Conservation (phyloP, 2,113 vertebrate species). For the Ameiurus melas region DNA sequence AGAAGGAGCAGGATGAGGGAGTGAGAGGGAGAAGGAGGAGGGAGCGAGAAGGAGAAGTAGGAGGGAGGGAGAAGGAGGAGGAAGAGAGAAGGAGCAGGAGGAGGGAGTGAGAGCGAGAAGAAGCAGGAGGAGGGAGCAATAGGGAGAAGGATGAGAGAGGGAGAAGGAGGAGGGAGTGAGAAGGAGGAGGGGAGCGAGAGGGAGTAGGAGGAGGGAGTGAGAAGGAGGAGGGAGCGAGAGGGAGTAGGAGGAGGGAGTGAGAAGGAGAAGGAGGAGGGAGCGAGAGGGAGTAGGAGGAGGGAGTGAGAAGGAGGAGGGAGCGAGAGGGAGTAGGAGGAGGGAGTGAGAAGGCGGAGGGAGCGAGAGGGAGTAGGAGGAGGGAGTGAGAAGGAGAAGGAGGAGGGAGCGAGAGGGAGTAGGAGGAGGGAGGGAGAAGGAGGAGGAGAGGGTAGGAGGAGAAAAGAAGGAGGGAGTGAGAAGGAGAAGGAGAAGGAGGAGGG, state of each 20-base stretch:
- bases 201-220: rapidly evolving
- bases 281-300: rapidly evolving
- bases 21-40: background rate
- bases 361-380: background rate
- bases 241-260: background rate
- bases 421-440: rapidly evolving
- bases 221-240: too few species aligned
- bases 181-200: background rate
- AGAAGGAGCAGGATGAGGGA: background rate
- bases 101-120: too few species aligned
- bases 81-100: rapidly evolving
- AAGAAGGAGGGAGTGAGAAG: background rate
- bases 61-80: background rate
- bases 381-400: background rate
- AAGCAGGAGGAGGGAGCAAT: background rate
- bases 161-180: too few species aligned
- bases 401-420: background rate
- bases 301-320: background rate
- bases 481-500: background rate
- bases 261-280: background rate
- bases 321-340: too few species aligned
- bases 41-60: background rate
- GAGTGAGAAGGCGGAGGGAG: background rate
- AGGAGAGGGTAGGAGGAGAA: too few species aligned
- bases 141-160: background rate